These are phyloP conservation scores for Deroplatys truncata DNA, from an alignment of 2,888 invertebrate genomes.

Conservation along the genomic window DNA sequence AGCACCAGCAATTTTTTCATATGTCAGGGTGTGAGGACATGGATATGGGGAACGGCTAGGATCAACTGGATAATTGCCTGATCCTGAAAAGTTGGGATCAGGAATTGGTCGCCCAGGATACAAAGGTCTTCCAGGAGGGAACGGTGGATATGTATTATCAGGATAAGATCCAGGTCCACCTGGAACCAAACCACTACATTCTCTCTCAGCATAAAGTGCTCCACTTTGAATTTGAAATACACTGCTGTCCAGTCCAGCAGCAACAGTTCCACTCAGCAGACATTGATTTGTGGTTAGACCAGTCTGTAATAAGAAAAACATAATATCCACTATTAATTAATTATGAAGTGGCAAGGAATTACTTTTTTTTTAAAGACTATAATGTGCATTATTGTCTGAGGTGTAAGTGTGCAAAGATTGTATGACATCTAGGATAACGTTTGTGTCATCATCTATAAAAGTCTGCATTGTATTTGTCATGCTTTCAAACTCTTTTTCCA, in stretches of 20 bases:
- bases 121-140: neutral
- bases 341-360: too few species aligned
- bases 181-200: constrained; percentile 34
- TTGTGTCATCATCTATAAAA: too few species aligned
- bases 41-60: constrained; percentile 33
- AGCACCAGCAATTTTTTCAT: constrained; percentile 42
- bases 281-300: constrained; percentile 38
- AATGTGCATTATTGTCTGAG: too few species aligned
- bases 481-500: too few species aligned
- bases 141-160: constrained; percentile 14
- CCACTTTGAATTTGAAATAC: constrained; percentile 40
- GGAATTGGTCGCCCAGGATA: neutral
- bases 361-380: too few species aligned
- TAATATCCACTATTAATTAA: neutral
- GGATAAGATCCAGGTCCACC: neutral
- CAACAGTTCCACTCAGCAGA: constrained; percentile 43
- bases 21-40: constrained; percentile 40
- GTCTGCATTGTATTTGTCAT: too few species aligned
- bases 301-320: constrained; percentile 26
- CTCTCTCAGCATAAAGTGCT: constrained; percentile 41
- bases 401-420: too few species aligned
- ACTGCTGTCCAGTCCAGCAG: constrained; percentile 39
- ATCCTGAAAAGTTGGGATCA: neutral
- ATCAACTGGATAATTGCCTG: constrained; percentile 5
- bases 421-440: too few species aligned